Base-by-base conservation (phyloP, 2,797 vertebrate genomes). In the Gambelia wislizenii region DNA sequence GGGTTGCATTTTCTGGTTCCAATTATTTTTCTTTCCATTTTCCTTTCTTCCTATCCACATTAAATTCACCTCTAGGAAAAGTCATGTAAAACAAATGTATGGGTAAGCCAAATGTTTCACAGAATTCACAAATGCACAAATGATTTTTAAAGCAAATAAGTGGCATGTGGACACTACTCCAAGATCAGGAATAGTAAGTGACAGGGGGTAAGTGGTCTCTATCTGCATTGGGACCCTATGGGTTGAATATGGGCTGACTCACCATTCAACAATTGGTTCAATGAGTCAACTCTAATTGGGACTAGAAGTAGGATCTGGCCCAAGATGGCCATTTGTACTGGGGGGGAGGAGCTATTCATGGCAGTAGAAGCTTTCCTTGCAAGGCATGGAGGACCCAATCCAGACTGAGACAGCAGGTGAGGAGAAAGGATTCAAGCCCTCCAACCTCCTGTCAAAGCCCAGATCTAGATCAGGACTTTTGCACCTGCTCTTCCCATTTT, bases 21-120 rank as follows among this genome's bases (percentile, higher is more conserved):
- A 85, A 49, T 10, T 64, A 14, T 82, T 82, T 75, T 92, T 86
- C 54, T 87, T 86, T 44, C 33, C 30, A n/a, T 69, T 69, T 33
- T 69, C 33, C 13, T n/a, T n/a, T 49, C 69, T 69, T 0, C 6
- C 20, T n/a, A 36, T 2, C 20, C 20, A 22, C 56, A 59, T 59
- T 22, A 59, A 0, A 52, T 91, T 87, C 89, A 16, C 20, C 52
- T 76, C 6, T 59, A 75, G 42, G 84, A 44, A 36, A 85, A 89
- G 80, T 30, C 10, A 54, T 2, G 39, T 1, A 54, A 72, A 76
- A 76, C 4, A 59, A 22, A 54, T 54, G 20, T 59, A 22, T 47
- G 9, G 42, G 22, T 42, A 42, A 76, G 47, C 74, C 44, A 47
- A 44, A n/a, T n/a, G n/a, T 59, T 59, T 59, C 20, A 59, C 56